phyloP scores from a whole-genome alignment of 1,140 invertebrate genomes.

The Cyphomyrmex costatus region DNA sequence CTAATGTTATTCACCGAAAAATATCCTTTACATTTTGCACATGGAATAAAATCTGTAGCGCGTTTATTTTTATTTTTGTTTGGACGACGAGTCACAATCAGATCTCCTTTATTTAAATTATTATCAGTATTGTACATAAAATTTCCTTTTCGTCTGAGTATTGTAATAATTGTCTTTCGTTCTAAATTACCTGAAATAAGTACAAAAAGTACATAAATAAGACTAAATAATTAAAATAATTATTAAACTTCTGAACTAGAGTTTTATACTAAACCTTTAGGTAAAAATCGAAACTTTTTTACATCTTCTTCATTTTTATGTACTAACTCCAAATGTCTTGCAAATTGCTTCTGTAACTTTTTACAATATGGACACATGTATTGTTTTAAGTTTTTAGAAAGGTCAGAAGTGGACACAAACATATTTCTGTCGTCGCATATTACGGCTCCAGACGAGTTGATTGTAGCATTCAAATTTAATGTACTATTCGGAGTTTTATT shows the following conservation, averaged over 20 bases:
- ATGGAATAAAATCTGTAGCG: background rate
- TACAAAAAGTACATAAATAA: background rate
- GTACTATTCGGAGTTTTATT: background rate
- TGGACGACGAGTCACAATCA: conserved; percentile 30
- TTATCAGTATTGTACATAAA: conserved; percentile 24
- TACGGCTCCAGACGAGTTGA: background rate
- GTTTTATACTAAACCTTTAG: background rate
- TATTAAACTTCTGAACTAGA: too few species aligned
- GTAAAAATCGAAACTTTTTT: background rate
- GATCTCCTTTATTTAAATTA: conserved; percentile 25
- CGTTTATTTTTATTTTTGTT: background rate
- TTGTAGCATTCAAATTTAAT: background rate
- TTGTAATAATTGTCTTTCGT: conserved; percentile 17
- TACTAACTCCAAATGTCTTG: background rate
- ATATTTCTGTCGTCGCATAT: background rate
- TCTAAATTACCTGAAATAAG: conserved; percentile 3
- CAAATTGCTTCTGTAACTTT: background rate
- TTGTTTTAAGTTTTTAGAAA: background rate
- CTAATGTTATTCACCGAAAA: background rate
- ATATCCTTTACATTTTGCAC: conserved; percentile 1
- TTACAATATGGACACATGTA: background rate
- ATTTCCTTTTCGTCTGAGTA: conserved; percentile 34
- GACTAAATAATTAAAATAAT: too few species aligned
- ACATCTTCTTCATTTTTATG: background rate
- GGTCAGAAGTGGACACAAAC: background rate